Percentiles rank a stretch among this genome's conserved stretches.
phyloP scores from a whole-genome alignment of 2,797 vertebrate species.

The Sebastes kiyomatsui region DNA sequence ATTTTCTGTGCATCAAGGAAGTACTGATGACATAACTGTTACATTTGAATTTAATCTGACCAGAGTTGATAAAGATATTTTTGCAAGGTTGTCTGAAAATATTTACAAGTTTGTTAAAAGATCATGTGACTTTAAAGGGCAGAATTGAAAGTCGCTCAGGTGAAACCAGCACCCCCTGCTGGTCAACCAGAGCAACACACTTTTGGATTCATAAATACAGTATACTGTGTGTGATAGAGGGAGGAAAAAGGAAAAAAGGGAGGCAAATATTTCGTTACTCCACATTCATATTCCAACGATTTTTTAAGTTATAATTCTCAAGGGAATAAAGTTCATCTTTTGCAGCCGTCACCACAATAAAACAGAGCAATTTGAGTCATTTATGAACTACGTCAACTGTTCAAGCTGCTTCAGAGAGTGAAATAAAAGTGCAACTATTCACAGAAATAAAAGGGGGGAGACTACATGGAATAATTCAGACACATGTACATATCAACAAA shows the following conservation, averaged over 20 bases:
- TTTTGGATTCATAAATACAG: slow-evolving; percentile 26
- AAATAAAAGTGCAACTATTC: slow-evolving; percentile 66
- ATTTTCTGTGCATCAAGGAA: neutral
- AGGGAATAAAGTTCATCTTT: slow-evolving; percentile 61
- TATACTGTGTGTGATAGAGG: neutral
- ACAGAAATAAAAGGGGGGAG: slow-evolving; percentile 69
- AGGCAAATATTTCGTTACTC: slow-evolving; percentile 45
- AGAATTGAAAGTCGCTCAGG: slow-evolving; percentile 34
- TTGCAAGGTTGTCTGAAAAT: slow-evolving; percentile 47
- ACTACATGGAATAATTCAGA: slow-evolving; percentile 71
- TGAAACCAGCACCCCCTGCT: slow-evolving; percentile 61
- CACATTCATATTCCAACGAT: slow-evolving; percentile 69
- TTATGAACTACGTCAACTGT: slow-evolving; percentile 76
- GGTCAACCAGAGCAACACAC: slow-evolving; percentile 45
- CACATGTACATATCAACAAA: slow-evolving; percentile 85
- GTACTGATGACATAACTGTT: neutral
- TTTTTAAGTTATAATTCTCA: slow-evolving; percentile 55
- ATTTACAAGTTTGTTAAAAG: slow-evolving; percentile 72
- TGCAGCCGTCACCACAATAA: slow-evolving; percentile 83
- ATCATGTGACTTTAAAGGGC: slow-evolving; percentile 49
- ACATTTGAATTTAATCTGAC: slow-evolving; percentile 10
- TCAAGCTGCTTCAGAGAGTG: slow-evolving; percentile 76
- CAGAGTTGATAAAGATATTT: slow-evolving; percentile 26
- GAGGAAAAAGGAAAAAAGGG: neutral
- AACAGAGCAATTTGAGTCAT: slow-evolving; percentile 63